Base-by-base conservation (phyloP, 2,797 vertebrate genomes). In the Amniataba percoides region DNA sequence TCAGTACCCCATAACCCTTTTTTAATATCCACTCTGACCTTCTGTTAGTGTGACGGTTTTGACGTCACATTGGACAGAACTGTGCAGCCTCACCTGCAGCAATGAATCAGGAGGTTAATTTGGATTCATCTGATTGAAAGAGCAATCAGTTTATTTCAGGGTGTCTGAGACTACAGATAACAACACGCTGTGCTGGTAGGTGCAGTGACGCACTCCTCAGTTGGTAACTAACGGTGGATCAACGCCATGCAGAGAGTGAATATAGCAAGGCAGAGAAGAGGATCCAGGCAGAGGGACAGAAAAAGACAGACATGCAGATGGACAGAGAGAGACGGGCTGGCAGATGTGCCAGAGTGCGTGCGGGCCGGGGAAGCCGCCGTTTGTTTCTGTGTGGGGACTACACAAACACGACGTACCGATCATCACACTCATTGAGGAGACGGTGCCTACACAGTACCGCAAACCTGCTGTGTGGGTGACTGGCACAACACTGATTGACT, bases 401-500 rank as follows among this genome's bases (percentile, higher is more conserved):
- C 81, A 88, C 89, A 82, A 82, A 87, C 87, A 79, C 13, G 7
- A 81, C 40, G 57, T 52, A 73, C 74, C 8, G 9, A 72, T 64
- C n/a, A 64, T 83, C 68, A 72, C 64, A 71, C 71, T 85, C 79
- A 71, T 76, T 61, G 65, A 88, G 65, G 51, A 86, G 73, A 76
- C 16, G 1, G 70, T 71, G 89, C 91, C 88, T 65, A 88, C 92
- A 86, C 86, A 64, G 80, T 59, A 62, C 48, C 78, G 68, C 83
- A 78, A 88, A 84, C 78, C 76, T 71, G 59, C 83, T 86, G 88
- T 85, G 89, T 91, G 87, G 88, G 82, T 89, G 87, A 83, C 76
- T 90, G 71, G 67, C 87, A 88, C 89, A 86, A 85, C 82, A 72
- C 72, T 57, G 83, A 71, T n/a, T 88, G 90, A 92, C 88, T 89